phyloP scores from a whole-genome alignment of 2,113 vertebrate genomes.

The Buteo buteo region DNA sequence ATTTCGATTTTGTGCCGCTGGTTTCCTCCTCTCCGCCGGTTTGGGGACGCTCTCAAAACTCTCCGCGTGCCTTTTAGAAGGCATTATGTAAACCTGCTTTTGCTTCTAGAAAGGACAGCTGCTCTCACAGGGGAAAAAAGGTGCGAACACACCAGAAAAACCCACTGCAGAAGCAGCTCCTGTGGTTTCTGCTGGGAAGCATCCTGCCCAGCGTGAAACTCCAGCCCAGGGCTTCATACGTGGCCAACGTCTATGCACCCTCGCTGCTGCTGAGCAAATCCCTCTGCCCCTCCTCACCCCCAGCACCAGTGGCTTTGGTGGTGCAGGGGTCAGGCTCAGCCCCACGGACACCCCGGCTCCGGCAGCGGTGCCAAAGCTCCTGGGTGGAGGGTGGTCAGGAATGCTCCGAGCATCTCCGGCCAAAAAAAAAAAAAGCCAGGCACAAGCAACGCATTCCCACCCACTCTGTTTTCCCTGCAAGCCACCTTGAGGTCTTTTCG shows the following conservation, averaged over 20 bases:
- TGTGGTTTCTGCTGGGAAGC: background rate
- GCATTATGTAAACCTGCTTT: background rate
- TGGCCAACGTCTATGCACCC: rapidly evolving
- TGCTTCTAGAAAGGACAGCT: background rate
- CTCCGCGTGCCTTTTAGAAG: background rate
- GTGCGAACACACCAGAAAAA: background rate
- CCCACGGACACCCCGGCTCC: background rate
- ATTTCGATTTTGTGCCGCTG: background rate
- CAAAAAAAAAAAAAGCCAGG: background rate
- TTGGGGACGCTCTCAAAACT: background rate
- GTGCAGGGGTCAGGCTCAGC: background rate
- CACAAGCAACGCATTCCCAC: background rate
- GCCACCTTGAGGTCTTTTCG: background rate
- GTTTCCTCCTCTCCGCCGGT: background rate
- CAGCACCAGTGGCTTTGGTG: rapidly evolving
- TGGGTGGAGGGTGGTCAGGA: background rate
- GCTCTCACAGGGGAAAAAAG: background rate
- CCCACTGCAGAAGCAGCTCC: background rate
- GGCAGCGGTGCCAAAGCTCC: background rate
- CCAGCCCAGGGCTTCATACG: rapidly evolving
- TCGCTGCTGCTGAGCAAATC: background rate
- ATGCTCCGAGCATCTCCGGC: background rate
- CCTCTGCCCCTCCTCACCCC: background rate
- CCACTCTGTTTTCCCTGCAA: background rate
- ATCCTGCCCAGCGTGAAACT: background rate